Base-by-base conservation (phyloP, 2,797 vertebrate species). In the Cyclura pinguis region DNA sequence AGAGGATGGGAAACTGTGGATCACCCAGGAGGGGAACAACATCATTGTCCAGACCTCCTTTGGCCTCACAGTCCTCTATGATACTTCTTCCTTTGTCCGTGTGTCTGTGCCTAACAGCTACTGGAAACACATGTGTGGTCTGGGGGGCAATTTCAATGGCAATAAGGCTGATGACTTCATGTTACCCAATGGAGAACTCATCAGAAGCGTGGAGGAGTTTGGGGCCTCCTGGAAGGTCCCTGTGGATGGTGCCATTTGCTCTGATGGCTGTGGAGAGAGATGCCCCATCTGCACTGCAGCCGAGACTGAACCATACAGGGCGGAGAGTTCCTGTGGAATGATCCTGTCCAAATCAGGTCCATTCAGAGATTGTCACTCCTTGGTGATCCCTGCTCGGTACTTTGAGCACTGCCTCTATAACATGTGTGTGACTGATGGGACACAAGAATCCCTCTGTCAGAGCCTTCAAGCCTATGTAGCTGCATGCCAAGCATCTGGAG, bases 91-190 rank as follows among this genome's bases (percentile, higher is more conserved):
- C 2, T 78, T 55, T 0, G 74, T 89, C 29, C 42, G 2, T 16
- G 81, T 84, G 38, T 10, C 81, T 52, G 81, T 89, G 55, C 88
- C 88, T 12, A 89, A 35, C 55, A 84, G 57, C 38, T 89, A 84
- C 90, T 88, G 92, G 6, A 95, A 96, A 92, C 35, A 94, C 72
- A 92, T 96, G 74, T 96, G 95, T 90, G 96, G 97, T 74, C 90
- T 97, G 22, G 97, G 96, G n/a, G 96, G 96, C n/a, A 97, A 98
- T 91, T 97, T 96, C 84, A 98, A 97, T 93, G 92, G 92, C 47
- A 89, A 97, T 50, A 89, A 96, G 4, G 52, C n/a, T 0, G 95
- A 97, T 59, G 97, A 98, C 80, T 94, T 97, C 78, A 32, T n/a
- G 2, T 86, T 86, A 1, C 95, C 94, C 80, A 91, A 32, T 5